Evolutionary conservation across 2,113 vertebrate species (phyloP).

Genomic region (Leucopsar rothschildi): DNA sequence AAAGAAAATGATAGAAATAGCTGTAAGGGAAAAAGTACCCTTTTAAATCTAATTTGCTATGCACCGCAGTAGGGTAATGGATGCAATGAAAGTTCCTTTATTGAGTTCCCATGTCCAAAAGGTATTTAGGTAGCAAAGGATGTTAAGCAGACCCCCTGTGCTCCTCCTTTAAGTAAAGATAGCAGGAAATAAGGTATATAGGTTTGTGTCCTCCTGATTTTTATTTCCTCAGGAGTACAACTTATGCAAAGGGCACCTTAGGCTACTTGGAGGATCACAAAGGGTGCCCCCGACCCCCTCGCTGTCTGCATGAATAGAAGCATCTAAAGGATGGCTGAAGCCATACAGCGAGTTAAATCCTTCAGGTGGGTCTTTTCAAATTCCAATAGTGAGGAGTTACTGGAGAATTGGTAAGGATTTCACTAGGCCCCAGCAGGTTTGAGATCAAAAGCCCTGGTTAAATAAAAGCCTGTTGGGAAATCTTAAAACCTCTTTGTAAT

Average conservation of each 20-base stretch:
- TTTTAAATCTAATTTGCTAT: slow-evolving; percentile 99
- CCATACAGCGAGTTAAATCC: slow-evolving; percentile 77
- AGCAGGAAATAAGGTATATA: slow-evolving; percentile 81
- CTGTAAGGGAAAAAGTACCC: slow-evolving; percentile 86
- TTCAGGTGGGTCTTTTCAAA: slow-evolving; percentile 88
- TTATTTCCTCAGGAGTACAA: slow-evolving; percentile 79
- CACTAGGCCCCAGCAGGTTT: slow-evolving; percentile 78
- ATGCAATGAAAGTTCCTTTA: slow-evolving; percentile 84
- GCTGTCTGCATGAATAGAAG: slow-evolving; percentile 70
- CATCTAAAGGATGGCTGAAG: slow-evolving; percentile 73
- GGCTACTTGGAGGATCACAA: slow-evolving; percentile 79
- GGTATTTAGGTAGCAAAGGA: slow-evolving; percentile 86
- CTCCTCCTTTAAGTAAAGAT: slow-evolving; percentile 77
- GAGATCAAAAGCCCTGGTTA: slow-evolving; percentile 84
- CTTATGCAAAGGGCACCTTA: slow-evolving; percentile 81
- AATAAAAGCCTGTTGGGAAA: slow-evolving; percentile 85
- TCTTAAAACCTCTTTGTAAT: slow-evolving; percentile 86
- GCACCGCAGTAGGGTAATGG: slow-evolving; percentile 92
- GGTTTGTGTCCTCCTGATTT: slow-evolving; percentile 77
- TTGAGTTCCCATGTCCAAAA: slow-evolving; percentile 89
- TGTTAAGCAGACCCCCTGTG: slow-evolving; percentile 79
- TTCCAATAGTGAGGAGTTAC: slow-evolving; percentile 80
- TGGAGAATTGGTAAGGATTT: slow-evolving; percentile 83
- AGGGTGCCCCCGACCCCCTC: slow-evolving; percentile 68
- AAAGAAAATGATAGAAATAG: slow-evolving; percentile 89